Percentiles rank a stretch among this genome's conserved stretches.
Evolutionary conservation across 2,797 vertebrate species (phyloP).

Genomic region (Lophotriccus pileatus): DNA sequence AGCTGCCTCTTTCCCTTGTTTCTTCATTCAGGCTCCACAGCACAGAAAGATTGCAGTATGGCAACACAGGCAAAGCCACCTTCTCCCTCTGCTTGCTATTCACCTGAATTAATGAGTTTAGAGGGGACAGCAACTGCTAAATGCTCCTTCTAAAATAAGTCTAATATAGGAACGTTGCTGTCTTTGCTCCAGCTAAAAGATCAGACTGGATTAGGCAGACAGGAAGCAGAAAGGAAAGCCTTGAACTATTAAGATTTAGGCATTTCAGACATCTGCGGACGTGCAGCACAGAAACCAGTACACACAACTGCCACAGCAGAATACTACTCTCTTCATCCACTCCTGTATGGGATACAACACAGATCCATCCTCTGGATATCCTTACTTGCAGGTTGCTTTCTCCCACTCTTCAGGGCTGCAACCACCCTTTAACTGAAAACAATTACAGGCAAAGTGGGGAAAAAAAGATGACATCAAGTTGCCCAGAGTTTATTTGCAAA

Average conservation of each 20-base stretch:
- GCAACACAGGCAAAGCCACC: background rate
- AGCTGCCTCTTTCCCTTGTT: slow-evolving; percentile 53
- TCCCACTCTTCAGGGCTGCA: background rate
- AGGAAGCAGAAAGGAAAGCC: background rate
- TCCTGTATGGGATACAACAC: background rate
- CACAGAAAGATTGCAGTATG: background rate
- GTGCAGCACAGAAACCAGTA: background rate
- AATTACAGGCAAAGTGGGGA: background rate
- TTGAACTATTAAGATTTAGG: background rate
- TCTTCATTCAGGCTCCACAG: background rate
- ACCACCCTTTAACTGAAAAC: background rate
- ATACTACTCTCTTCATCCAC: background rate
- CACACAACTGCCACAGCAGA: background rate
- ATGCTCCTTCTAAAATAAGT: background rate
- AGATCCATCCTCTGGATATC: background rate
- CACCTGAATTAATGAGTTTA: slow-evolving; percentile 2
- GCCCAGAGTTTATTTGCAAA: background rate
- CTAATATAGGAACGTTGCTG: background rate
- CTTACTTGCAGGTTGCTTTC: background rate
- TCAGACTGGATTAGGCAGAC: background rate
- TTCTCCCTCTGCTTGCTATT: background rate
- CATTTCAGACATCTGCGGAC: background rate
- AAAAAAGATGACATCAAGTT: background rate
- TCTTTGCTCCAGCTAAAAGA: background rate
- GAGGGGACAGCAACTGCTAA: background rate